Evolutionary conservation across 2,113 vertebrate species (phyloP).

Genomic region (Lagopus muta): DNA sequence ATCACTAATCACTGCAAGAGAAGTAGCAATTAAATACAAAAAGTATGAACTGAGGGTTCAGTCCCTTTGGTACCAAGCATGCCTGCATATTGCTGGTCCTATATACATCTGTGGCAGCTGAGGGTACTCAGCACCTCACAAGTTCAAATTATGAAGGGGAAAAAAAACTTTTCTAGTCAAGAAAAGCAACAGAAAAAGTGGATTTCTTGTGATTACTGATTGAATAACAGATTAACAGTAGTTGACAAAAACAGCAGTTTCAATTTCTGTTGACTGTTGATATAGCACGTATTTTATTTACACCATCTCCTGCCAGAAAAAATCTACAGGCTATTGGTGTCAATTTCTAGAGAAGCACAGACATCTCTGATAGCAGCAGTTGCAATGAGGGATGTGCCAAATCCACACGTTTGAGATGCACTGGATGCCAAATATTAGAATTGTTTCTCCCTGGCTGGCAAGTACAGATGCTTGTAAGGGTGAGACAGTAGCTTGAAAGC

Average conservation of each 20-base stretch:
- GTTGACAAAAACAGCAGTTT: background rate
- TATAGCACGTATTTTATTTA: background rate
- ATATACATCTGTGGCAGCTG: background rate
- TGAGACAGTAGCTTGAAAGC: background rate
- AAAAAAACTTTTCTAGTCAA: background rate
- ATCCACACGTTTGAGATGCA: background rate
- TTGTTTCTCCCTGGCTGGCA: background rate
- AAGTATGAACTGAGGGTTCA: background rate
- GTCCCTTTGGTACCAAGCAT: background rate
- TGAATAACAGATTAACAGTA: background rate
- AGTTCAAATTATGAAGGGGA: background rate
- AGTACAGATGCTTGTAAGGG: background rate
- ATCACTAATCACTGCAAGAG: background rate
- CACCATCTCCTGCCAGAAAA: background rate
- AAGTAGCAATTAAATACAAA: background rate
- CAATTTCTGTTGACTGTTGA: background rate
- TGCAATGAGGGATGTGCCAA: background rate
- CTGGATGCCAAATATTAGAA: background rate
- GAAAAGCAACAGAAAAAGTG: background rate
- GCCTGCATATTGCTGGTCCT: background rate
- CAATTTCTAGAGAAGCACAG: background rate
- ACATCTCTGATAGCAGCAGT: background rate
- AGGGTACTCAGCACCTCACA: background rate
- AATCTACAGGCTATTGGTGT: background rate
- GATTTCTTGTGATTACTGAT: background rate